Evolutionary conservation across 2,797 vertebrate species (phyloP).

Genomic region (Takifugu rubripes): DNA sequence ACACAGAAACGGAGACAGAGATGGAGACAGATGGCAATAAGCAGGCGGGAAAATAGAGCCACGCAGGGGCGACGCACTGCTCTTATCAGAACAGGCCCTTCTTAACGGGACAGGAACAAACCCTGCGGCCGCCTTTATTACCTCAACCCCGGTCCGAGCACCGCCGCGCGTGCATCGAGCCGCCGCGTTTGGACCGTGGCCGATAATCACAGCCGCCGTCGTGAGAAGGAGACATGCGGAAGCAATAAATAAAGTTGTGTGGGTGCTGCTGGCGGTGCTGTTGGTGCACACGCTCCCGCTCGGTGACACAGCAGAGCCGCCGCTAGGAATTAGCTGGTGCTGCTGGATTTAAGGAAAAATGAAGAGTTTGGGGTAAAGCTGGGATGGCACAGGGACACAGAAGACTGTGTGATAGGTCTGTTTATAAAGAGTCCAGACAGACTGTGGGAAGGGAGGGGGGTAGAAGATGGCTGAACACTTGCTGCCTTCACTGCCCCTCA

Average conservation of each 20-base stretch:
- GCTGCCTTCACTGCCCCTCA: slow-evolving; percentile 47
- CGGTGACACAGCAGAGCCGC: not conserved
- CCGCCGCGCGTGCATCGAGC: slow-evolving; percentile 46
- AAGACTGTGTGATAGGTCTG: slow-evolving; percentile 19
- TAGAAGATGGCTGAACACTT: slow-evolving; percentile 16
- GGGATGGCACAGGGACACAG: not conserved
- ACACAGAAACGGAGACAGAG: slow-evolving; percentile 33
- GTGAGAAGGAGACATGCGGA: slow-evolving; percentile 15
- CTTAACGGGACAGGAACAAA: slow-evolving; percentile 46
- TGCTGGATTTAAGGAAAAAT: not conserved
- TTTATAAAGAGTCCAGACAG: slow-evolving; percentile 28
- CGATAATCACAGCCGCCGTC: slow-evolving; percentile 56
- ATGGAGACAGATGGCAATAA: slow-evolving; percentile 32
- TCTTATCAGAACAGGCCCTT: slow-evolving; percentile 40
- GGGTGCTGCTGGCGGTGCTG: not conserved
- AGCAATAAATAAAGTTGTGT: slow-evolving; percentile 4
- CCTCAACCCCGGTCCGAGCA: slow-evolving; percentile 33
- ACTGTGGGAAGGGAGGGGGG: slow-evolving; percentile 19
- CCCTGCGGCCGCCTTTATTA: slow-evolving; percentile 50
- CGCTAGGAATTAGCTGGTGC: too few relatives aligned
- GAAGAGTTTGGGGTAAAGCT: too few relatives aligned
- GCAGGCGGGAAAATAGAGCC: not conserved
- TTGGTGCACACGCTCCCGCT: not conserved
- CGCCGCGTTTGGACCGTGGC: slow-evolving; percentile 38
- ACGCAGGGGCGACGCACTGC: slow-evolving; percentile 9